These are phyloP conservation scores for Atherinomorus stipes DNA, from an alignment of 2,113 vertebrate genomes.

Conservation along the genomic window DNA sequence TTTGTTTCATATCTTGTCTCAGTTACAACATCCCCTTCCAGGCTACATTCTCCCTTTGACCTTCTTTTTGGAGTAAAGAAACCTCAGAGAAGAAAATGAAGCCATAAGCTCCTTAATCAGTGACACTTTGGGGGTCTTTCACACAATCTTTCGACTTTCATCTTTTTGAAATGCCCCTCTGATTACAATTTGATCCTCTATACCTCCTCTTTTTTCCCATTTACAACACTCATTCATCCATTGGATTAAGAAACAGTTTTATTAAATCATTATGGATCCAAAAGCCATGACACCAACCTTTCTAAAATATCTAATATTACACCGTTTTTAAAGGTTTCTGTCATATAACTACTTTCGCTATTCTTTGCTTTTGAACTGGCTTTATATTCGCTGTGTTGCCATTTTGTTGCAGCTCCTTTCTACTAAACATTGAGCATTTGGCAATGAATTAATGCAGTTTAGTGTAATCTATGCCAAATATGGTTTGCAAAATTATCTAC, in stretches of 20 bases:
- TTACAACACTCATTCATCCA: neutral
- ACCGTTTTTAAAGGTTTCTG: neutral
- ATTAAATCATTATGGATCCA: neutral
- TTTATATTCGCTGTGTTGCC: too few species aligned
- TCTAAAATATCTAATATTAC: neutral
- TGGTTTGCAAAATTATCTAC: too few species aligned
- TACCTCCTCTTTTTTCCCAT: rapidly evolving
- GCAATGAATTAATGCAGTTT: too few species aligned
- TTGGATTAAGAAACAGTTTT: neutral
- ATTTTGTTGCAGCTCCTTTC: too few species aligned
- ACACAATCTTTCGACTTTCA: neutral
- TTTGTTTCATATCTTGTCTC: neutral
- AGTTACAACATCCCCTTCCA: neutral
- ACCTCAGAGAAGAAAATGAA: neutral
- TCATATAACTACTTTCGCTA: neutral
- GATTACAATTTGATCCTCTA: neutral
- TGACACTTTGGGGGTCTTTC: neutral
- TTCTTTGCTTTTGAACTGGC: too few species aligned
- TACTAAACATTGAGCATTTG: too few species aligned
- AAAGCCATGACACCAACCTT: neutral
- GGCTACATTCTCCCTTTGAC: neutral
- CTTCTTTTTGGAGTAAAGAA: neutral
- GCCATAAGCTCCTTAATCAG: neutral
- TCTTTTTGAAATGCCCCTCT: neutral
- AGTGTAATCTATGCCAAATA: too few species aligned